These are phyloP conservation scores for Gymnosoma rotundatum DNA, from an alignment of 2,888 invertebrate species.

Conservation along the genomic window DNA sequence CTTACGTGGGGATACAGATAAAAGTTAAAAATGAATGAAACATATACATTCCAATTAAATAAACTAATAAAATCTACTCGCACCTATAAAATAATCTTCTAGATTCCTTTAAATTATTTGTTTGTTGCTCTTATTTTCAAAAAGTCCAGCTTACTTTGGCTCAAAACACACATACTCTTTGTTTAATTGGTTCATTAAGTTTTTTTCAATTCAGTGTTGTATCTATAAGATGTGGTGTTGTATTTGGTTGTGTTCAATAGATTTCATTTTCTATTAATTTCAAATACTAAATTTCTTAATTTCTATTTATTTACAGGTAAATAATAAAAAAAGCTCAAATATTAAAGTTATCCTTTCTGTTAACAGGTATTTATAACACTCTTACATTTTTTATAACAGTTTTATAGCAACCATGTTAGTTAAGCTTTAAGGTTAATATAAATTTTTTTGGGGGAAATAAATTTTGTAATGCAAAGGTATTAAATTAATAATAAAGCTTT, in stretches of 20 bases:
- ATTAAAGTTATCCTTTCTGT: background rate
- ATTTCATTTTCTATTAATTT: background rate
- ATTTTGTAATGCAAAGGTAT: no score
- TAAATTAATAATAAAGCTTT: no score
- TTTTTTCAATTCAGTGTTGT: constrained; percentile 53
- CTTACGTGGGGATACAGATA: no score
- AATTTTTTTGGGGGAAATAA: background rate
- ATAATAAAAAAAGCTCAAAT: constrained; percentile 2
- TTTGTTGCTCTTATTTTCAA: no score
- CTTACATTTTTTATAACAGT: constrained; percentile 1
- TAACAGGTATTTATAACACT: constrained; percentile 64
- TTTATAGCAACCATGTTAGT: background rate
- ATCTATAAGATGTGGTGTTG: constrained; percentile 64
- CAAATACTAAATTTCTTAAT: background rate
- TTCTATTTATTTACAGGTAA: constrained; percentile 59
- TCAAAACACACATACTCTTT: no score
- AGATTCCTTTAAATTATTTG: no score
- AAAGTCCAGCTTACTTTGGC: no score
- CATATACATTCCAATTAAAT: no score
- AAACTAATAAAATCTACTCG: no score
- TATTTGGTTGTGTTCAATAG: constrained; percentile 19
- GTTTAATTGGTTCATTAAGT: constrained; percentile 26
- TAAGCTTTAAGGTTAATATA: background rate
- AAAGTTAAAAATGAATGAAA: no score
- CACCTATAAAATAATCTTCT: no score